phyloP scores from a whole-genome alignment of 1,140 invertebrate genomes.

The Andrena cerasifolii region DNA sequence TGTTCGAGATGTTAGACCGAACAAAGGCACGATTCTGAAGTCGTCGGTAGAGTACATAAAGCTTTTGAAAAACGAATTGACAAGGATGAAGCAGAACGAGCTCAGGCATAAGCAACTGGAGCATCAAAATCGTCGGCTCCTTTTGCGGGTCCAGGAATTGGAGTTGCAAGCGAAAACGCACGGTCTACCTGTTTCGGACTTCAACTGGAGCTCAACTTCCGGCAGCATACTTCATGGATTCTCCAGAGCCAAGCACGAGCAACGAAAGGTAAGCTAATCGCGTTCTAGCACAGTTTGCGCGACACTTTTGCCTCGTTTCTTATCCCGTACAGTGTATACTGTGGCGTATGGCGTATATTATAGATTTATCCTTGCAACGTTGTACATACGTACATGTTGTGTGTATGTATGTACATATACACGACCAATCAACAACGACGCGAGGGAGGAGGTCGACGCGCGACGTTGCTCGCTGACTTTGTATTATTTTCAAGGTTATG shows the following conservation, averaged over 20 bases:
- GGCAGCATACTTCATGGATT: slow-evolving; percentile 74
- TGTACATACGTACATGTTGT: too few relatives aligned
- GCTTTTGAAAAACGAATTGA: slow-evolving; percentile 92
- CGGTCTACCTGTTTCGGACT: slow-evolving; percentile 85
- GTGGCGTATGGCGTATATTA: too few relatives aligned
- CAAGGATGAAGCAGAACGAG: slow-evolving; percentile 90
- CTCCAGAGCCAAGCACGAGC: slow-evolving; percentile 79
- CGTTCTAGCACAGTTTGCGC: not conserved
- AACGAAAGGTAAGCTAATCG: slow-evolving; percentile 77
- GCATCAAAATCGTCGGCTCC: slow-evolving; percentile 90
- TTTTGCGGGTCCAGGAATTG: slow-evolving; percentile 89
- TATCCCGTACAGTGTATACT: not conserved
- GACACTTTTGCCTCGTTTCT: slow-evolving; percentile 29
- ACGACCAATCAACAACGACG: too few relatives aligned
- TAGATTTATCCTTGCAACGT: too few relatives aligned
- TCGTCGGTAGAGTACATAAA: slow-evolving; percentile 98
- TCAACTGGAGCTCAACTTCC: slow-evolving; percentile 80
- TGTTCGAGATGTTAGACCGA: slow-evolving; percentile 93
- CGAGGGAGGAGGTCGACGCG: not conserved
- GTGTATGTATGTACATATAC: too few relatives aligned
- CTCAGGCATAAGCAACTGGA: slow-evolving; percentile 91
- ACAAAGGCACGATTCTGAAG: slow-evolving; percentile 98
- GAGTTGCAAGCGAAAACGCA: slow-evolving; percentile 88
- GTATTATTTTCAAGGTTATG: slow-evolving; percentile 42
- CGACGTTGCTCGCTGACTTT: not conserved